Evolutionary conservation across 2,888 invertebrate species (phyloP).

Genomic region (Lampropteryx suffumata): DNA sequence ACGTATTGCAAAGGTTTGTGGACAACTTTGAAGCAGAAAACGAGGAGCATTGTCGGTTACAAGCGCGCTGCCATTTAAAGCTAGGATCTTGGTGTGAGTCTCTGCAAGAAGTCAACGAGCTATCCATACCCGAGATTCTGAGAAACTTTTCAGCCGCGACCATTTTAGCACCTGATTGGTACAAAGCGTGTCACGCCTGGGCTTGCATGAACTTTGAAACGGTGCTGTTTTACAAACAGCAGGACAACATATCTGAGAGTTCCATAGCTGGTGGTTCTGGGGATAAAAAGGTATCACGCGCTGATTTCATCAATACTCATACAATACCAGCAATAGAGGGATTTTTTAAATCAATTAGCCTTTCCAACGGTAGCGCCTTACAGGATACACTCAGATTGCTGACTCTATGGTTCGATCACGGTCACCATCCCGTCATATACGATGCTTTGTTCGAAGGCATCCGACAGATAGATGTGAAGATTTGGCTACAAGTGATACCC

Average conservation of each 20-base stretch:
- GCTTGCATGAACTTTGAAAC: slow-evolving; percentile 99
- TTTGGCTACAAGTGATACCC: slow-evolving; percentile 99
- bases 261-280: slow-evolving; percentile 70
- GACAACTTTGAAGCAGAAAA: slow-evolving; percentile 75
- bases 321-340: slow-evolving; percentile 97
- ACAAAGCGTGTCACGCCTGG: slow-evolving; percentile 99
- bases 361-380: slow-evolving; percentile 95
- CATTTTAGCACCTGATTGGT: slow-evolving; percentile 94
- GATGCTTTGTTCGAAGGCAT: slow-evolving; percentile 97
- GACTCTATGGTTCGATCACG: slow-evolving; percentile 99
- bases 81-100: slow-evolving; percentile 97
- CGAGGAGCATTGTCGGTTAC: slow-evolving; percentile 80
- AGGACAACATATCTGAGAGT: slow-evolving; percentile 72
- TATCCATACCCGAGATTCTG: slow-evolving; percentile 88
- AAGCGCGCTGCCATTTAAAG: slow-evolving; percentile 94
- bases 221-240: slow-evolving; percentile 85
- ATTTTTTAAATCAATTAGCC: slow-evolving; percentile 96
- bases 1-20: slow-evolving; percentile 91
- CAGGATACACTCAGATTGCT: slow-evolving; percentile 97
- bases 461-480: slow-evolving; percentile 96
- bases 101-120: slow-evolving; percentile 90
- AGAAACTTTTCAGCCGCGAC: slow-evolving; percentile 92
- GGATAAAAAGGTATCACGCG: slow-evolving; percentile 69
- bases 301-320: slow-evolving; percentile 78
- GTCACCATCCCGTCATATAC: slow-evolving; percentile 95